These are phyloP conservation scores for Branchellion lobata DNA, from an alignment of 2,888 invertebrate species.

Conservation along the genomic window DNA sequence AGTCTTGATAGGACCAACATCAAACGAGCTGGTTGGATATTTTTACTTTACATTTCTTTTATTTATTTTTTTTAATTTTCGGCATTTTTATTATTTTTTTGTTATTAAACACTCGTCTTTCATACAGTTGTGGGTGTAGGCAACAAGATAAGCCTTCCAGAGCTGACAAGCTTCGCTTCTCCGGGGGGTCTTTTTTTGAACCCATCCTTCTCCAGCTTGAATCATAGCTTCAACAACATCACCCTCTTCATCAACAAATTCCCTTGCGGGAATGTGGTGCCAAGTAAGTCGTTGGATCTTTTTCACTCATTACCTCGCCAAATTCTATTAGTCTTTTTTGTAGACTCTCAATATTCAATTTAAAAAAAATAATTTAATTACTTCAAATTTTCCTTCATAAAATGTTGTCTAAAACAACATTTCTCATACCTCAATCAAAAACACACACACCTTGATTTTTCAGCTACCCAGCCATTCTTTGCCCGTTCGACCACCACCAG, in stretches of 20 bases:
- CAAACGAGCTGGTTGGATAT: conserved; percentile 25
- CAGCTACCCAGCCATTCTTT: too few species aligned
- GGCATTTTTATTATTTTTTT: not conserved
- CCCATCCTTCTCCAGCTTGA: conserved; percentile 18
- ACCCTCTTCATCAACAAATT: conserved; percentile 40
- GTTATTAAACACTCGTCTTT: not conserved
- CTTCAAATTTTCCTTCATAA: too few species aligned
- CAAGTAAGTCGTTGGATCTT: too few species aligned
- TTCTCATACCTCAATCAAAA: too few species aligned
- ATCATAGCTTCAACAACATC: not conserved
- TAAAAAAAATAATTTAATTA: too few species aligned
- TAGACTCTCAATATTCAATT: too few species aligned
- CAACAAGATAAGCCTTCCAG: not conserved
- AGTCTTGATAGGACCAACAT: conserved; percentile 13
- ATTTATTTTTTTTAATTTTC: not conserved
- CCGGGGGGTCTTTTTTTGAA: conserved; percentile 15
- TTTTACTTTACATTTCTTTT: not conserved
- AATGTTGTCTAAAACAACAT: too few species aligned
- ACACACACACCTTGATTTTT: too few species aligned
- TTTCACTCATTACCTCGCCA: too few species aligned
- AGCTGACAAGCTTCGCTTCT: conserved; percentile 20
- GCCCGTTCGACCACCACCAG: too few species aligned
- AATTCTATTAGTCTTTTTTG: too few species aligned
- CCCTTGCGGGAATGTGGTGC: too few species aligned
- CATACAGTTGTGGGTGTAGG: conserved; percentile 36